These are phyloP conservation scores for Platalea minor DNA, from an alignment of 2,797 vertebrate genomes.

Conservation along the genomic window DNA sequence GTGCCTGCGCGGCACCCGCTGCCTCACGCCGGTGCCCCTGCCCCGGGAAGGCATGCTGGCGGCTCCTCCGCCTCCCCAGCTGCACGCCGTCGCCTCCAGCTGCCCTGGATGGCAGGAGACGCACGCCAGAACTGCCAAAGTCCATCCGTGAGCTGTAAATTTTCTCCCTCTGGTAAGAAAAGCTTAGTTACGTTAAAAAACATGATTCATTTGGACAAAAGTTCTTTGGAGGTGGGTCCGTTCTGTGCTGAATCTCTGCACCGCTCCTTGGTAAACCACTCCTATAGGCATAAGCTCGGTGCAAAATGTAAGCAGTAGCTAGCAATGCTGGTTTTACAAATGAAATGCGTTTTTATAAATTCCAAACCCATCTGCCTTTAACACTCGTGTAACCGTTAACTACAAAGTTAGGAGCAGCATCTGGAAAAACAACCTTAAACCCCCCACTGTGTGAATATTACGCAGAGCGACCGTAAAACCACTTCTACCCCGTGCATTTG, in stretches of 20 bases:
- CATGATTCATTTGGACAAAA: neutral
- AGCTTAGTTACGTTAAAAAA: neutral
- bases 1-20: too few species aligned
- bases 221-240: neutral
- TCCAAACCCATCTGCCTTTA: neutral
- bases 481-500: rapidly evolving
- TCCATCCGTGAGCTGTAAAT: neutral
- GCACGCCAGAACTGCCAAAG: neutral
- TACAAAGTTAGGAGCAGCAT: neutral
- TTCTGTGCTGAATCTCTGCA: neutral
- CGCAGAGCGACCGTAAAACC: neutral
- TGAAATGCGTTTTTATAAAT: neutral
- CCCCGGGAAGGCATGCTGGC: neutral
- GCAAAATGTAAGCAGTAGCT: rapidly evolving
- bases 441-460: rapidly evolving
- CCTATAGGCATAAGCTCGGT: neutral
- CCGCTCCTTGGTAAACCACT: neutral
- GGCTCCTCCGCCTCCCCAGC: neutral
- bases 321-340: neutral
- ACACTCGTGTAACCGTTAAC: rapidly evolving
- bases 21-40: too few species aligned
- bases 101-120: too few species aligned
- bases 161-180: neutral
- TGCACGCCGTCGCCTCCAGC: rapidly evolving
- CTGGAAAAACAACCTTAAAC: neutral